Percentiles rank a stretch among this genome's conserved stretches.
These are phyloP conservation scores for Lineus longissimus DNA, from an alignment of 1,140 invertebrate genomes.

Conservation along the genomic window DNA sequence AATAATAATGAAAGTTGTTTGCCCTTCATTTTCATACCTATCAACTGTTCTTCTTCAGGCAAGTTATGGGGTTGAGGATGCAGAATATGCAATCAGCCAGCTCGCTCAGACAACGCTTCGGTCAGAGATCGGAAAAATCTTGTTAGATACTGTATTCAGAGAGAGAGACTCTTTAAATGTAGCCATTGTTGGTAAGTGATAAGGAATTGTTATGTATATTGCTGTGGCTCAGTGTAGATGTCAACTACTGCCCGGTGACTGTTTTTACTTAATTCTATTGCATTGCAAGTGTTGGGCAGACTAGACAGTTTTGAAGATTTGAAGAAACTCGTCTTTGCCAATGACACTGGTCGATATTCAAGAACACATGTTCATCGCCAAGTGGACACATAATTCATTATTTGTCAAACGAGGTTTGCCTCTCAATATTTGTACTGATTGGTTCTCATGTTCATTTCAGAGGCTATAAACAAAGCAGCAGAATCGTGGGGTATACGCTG, in stretches of 20 bases:
- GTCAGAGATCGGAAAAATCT: constrained; percentile 96
- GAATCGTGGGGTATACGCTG: constrained; percentile 97
- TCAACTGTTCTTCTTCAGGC: too few species aligned
- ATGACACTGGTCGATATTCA: too few species aligned
- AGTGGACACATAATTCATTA: too few species aligned
- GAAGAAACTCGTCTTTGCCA: too few species aligned
- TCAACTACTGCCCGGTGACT: neutral
- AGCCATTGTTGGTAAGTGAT: constrained; percentile 74
- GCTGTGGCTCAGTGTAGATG: neutral
- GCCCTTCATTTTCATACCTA: too few species aligned
- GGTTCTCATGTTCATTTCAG: constrained; percentile 46
- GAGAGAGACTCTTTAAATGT: constrained; percentile 94
- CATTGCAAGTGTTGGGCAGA: neutral
- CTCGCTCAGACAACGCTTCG: constrained; percentile 98
- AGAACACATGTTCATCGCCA: too few species aligned
- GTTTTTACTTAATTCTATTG: too few species aligned
- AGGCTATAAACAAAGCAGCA: constrained; percentile 95
- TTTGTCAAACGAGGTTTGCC: too few species aligned
- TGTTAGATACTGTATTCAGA: constrained; percentile 93
- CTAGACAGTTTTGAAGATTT: neutral
- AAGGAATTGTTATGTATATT: neutral
- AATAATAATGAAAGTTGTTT: too few species aligned
- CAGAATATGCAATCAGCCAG: constrained; percentile 98
- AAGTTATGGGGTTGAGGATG: constrained; percentile 98
- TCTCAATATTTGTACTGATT: neutral